Evolutionary conservation across 2,888 invertebrate genomes (phyloP).

Genomic region (Corbicula japonica): DNA sequence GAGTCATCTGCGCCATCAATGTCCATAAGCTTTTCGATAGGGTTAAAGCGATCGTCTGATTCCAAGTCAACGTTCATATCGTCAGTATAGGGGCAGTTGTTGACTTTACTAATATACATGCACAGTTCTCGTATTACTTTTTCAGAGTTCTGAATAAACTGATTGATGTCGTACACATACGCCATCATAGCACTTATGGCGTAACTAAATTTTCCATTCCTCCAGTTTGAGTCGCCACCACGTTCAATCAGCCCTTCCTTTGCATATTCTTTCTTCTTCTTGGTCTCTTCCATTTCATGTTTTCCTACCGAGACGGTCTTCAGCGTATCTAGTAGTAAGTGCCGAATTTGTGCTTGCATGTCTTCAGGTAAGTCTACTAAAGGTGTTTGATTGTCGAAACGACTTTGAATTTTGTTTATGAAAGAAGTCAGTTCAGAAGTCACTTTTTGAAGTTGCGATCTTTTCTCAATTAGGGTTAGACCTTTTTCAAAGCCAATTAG

Average conservation of each 20-base stretch:
- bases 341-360: too few species aligned
- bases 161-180: slow-evolving; percentile 41
- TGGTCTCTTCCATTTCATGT: slow-evolving; percentile 8
- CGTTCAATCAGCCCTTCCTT: slow-evolving; percentile 51
- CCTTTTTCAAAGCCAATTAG: slow-evolving; percentile 53
- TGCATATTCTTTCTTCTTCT: slow-evolving; percentile 53
- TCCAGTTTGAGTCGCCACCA: slow-evolving; percentile 43
- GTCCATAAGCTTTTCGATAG: slow-evolving; percentile 1
- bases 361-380: too few species aligned
- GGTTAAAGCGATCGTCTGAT: neutral
- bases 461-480: slow-evolving; percentile 18
- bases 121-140: slow-evolving; percentile 10
- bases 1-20: neutral
- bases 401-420: too few species aligned
- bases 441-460: slow-evolving; percentile 1
- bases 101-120: slow-evolving; percentile 4
- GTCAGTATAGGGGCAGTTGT: neutral
- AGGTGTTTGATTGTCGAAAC: too few species aligned
- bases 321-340: too few species aligned
- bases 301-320: too few species aligned
- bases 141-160: slow-evolving; percentile 15
- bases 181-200: slow-evolving; percentile 46
- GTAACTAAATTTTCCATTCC: slow-evolving; percentile 36
- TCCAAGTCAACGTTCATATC: slow-evolving; percentile 8
- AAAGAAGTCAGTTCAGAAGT: too few species aligned